phyloP scores from a whole-genome alignment of 1,140 invertebrate species.

The Diorhabda elongata region DNA sequence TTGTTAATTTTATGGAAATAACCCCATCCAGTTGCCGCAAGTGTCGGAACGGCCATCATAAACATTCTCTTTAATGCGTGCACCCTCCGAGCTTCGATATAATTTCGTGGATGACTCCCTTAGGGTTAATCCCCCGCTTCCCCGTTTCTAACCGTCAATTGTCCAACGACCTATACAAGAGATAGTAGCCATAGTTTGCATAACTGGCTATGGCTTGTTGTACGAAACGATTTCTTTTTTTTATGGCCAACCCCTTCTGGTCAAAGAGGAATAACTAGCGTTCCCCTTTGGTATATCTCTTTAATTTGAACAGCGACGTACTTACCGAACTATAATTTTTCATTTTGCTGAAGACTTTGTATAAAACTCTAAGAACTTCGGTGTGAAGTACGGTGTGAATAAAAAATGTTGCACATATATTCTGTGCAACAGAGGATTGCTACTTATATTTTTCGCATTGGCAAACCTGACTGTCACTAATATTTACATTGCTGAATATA shows the following conservation, averaged over 20 bases:
- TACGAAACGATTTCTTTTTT: constrained; percentile 37
- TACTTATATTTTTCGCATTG: no score
- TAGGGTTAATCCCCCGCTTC: constrained; percentile 28
- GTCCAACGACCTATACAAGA: constrained; percentile 40
- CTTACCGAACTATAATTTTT: no score
- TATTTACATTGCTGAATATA: no score
- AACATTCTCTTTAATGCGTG: constrained; percentile 30
- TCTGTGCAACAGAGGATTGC: no score
- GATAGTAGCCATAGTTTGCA: constrained; percentile 41
- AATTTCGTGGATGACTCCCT: constrained; percentile 39
- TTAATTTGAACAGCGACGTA: no score
- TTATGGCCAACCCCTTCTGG: constrained; percentile 32
- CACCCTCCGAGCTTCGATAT: constrained; percentile 33
- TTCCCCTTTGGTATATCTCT: not conserved
- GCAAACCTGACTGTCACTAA: no score
- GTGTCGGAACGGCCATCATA: constrained; percentile 30
- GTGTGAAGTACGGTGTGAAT: no score
- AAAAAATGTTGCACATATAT: no score
- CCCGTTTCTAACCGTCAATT: constrained; percentile 36
- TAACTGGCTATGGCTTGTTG: constrained; percentile 37
- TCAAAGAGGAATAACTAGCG: constrained; percentile 9
- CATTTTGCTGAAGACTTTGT: no score
- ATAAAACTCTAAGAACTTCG: no score
- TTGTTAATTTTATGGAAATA: constrained; percentile 38
- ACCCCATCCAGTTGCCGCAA: constrained; percentile 35